Evolutionary conservation across 2,113 vertebrate genomes (phyloP).

Genomic region (Brachypteracias leptosomus): DNA sequence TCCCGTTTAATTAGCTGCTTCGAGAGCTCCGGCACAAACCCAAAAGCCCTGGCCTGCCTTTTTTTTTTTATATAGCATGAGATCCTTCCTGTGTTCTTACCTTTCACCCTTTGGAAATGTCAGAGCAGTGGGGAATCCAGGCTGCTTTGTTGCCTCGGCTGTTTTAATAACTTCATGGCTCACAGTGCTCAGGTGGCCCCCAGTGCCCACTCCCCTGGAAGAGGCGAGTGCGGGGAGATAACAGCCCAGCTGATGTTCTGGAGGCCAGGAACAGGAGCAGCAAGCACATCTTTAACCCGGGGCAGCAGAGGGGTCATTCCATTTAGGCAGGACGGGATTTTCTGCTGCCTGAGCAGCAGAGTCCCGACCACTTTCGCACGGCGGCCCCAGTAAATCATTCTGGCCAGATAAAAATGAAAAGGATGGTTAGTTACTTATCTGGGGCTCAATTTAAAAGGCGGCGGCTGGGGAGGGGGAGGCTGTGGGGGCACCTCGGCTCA

Average conservation of each 20-base stretch:
- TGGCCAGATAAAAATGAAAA: constrained; percentile 21
- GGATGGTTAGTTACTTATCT: not conserved
- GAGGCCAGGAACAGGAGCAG: not conserved
- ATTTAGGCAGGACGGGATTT: not conserved
- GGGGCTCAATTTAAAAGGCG: not conserved
- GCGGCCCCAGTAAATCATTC: not conserved
- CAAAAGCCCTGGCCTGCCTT: not conserved
- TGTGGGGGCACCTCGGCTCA: not conserved
- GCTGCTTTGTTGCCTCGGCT: not conserved
- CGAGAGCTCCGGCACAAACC: not conserved
- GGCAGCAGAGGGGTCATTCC: not conserved
- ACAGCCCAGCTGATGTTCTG: not conserved
- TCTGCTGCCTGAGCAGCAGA: not conserved
- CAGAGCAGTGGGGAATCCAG: not conserved
- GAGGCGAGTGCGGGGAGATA: not conserved
- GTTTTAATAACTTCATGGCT: not conserved
- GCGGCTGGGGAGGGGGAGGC: not conserved
- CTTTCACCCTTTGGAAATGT: constrained; percentile 35
- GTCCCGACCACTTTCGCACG: not conserved
- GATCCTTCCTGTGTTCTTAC: not conserved
- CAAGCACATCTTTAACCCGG: not conserved
- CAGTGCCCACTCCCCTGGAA: not conserved
- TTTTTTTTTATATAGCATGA: not conserved
- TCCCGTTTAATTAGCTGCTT: constrained; percentile 34
- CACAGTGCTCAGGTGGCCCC: not conserved